These are phyloP conservation scores for Stegana nigrithorax DNA, from an alignment of 2,888 invertebrate species.

Conservation along the genomic window DNA sequence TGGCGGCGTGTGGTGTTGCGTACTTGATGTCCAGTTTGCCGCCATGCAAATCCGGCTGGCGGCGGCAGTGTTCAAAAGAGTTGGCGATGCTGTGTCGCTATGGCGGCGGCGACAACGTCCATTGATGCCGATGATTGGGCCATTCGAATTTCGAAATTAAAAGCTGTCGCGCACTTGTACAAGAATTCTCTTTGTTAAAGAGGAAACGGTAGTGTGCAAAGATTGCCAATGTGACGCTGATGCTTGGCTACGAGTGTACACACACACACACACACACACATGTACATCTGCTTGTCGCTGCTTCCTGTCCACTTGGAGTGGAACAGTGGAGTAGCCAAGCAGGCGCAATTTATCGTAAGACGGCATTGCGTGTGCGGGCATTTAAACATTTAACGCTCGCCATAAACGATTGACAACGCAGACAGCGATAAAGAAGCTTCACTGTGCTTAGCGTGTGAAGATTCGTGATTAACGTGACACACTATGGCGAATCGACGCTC, in stretches of 20 bases:
- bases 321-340: neutral
- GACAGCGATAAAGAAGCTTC: neutral
- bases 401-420: neutral
- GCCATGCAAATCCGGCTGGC: constrained; percentile 44
- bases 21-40: neutral
- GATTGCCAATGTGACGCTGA: too few relatives aligned
- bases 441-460: constrained; percentile 12
- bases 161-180: neutral
- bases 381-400: too few relatives aligned
- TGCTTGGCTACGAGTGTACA: too few relatives aligned
- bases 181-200: too few relatives aligned
- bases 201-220: neutral
- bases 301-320: too few relatives aligned
- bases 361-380: constrained; percentile 15
- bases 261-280: too few relatives aligned
- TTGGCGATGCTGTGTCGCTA: constrained; percentile 9
- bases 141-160: too few relatives aligned
- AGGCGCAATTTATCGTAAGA: neutral
- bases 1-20: neutral
- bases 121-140: neutral
- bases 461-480: constrained; percentile 9
- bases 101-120: constrained; percentile 19
- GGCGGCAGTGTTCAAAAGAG: constrained; percentile 51
- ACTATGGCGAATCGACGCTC: too few relatives aligned
- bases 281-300: too few relatives aligned